A percentile compares a stretch with the other conserved stretches of the same genome.
Evolutionary conservation across 1,140 invertebrate species (phyloP).

Genomic region (Theocolax elegans): DNA sequence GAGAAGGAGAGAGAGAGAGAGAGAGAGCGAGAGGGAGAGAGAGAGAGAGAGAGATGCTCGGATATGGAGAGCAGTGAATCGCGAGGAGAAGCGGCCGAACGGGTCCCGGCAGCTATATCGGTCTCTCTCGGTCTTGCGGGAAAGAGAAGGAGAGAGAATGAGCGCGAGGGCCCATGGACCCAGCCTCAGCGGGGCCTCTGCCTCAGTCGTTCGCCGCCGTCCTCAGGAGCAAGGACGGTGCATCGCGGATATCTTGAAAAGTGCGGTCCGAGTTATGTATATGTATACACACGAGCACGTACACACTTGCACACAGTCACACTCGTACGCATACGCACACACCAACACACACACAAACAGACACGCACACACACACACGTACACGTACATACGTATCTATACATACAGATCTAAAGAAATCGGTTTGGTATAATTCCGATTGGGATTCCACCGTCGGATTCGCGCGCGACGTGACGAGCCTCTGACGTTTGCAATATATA

Average conservation of each 20-base stretch:
- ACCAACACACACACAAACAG: too few species aligned
- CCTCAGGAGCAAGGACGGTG: slow-evolving; percentile 52
- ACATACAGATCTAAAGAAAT: too few species aligned
- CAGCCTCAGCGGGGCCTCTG: slow-evolving; percentile 46
- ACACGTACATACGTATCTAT: too few species aligned
- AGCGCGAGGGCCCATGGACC: slow-evolving; percentile 39
- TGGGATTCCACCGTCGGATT: neutral
- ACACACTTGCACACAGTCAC: too few species aligned
- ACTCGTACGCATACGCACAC: too few species aligned
- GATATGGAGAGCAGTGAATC: slow-evolving; percentile 47
- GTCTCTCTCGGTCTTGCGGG: slow-evolving; percentile 47
- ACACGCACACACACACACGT: too few species aligned
- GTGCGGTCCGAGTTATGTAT: too few species aligned
- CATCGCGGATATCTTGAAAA: neutral
- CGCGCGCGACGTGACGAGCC: neutral
- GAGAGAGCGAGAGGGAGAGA: too few species aligned
- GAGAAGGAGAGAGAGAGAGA: slow-evolving; percentile 18
- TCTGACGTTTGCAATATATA: too few species aligned
- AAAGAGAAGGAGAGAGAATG: slow-evolving; percentile 15
- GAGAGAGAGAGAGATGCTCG: slow-evolving; percentile 6
- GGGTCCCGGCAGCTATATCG: slow-evolving; percentile 52
- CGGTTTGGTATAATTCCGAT: too few species aligned
- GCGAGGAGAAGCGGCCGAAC: slow-evolving; percentile 55
- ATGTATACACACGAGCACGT: too few species aligned
- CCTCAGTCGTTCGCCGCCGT: slow-evolving; percentile 63